Base-by-base conservation (phyloP, 2,113 vertebrate genomes). In the Notarius lentiginosus region DNA sequence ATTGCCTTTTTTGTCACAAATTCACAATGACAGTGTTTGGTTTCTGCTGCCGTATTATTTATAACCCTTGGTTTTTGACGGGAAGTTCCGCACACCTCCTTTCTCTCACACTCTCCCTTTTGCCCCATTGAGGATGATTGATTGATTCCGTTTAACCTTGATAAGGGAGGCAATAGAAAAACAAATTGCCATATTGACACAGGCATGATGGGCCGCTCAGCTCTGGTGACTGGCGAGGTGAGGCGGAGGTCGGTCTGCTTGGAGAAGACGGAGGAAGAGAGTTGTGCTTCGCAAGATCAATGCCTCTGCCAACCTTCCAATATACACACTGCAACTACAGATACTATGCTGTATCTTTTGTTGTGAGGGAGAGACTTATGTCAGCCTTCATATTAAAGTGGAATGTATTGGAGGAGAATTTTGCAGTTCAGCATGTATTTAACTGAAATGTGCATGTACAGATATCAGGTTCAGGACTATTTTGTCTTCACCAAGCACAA, bases 131-230 rank as follows among this genome's bases (percentile, higher is more conserved):
- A 90, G 89, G 92, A 92, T 95, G 95, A 95, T 95, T 95, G 94
- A 95, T 95, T 93, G 92, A 93, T 94, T 93, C 93, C 84, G 85
- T 93, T 95, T 96, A 94, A 95, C 95, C 94, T 95, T 95, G 94
- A 95, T 96, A 93, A 95, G 91, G 89, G 91, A 93, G 91, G 91
- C 93, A 94, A 93, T 92, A 91, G 94, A 91, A 92, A 94, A 94
- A 93, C 94, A 95, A 94, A 94, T 94, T 94, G 93, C 88, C 84
- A 91, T 94, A 95, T 95, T 92, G 94, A 95, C 93, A 93, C 93
- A 89, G 91, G 91, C 86, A 91, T 92, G 93, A 93, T 92, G 92
- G 93, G 89, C 91, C 87, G 72, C 92, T 93, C 85, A 89, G 90
- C 93, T 93, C 89, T 86, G 92, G 93, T 94, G 93, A 93, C 93